These are phyloP conservation scores for Alligator mississippiensis DNA, from an alignment of 2,113 vertebrate species.

Conservation along the genomic window DNA sequence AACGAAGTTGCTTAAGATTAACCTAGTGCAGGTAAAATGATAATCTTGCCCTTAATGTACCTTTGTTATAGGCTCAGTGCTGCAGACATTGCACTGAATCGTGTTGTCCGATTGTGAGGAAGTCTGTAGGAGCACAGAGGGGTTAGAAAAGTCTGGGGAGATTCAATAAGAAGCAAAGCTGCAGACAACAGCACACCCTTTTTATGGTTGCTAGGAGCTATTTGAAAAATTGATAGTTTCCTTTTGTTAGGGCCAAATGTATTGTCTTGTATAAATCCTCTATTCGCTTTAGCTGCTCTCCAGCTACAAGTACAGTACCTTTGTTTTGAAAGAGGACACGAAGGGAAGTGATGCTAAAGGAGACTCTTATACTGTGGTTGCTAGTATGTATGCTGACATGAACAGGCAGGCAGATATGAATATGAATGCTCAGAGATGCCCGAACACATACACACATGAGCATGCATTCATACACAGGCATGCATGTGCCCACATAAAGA, in stretches of 20 bases:
- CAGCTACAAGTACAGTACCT: not conserved
- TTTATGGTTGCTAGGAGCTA: not conserved
- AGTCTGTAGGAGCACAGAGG: not conserved
- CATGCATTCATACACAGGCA: not conserved
- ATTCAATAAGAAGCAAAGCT: not conserved
- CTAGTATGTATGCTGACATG: rapidly evolving
- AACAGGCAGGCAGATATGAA: not conserved
- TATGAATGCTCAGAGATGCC: rapidly evolving
- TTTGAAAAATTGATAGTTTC: not conserved
- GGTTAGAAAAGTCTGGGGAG: not conserved
- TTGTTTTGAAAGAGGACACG: not conserved
- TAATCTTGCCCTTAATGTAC: not conserved
- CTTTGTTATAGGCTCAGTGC: not conserved
- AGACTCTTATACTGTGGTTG: not conserved
- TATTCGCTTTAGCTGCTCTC: not conserved
- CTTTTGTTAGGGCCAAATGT: not conserved
- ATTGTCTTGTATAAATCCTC: not conserved
- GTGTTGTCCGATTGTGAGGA: not conserved
- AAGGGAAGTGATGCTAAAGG: not conserved
- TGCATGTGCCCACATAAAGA: not conserved
- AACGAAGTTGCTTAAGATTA: not conserved
- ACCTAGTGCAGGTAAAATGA: not conserved
- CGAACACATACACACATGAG: not conserved
- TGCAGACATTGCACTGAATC: not conserved
- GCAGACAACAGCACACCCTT: not conserved